Percentiles rank a stretch among this genome's conserved stretches.
phyloP scores from a whole-genome alignment of 2,797 vertebrate genomes.

The Gymnothorax javanicus region DNA sequence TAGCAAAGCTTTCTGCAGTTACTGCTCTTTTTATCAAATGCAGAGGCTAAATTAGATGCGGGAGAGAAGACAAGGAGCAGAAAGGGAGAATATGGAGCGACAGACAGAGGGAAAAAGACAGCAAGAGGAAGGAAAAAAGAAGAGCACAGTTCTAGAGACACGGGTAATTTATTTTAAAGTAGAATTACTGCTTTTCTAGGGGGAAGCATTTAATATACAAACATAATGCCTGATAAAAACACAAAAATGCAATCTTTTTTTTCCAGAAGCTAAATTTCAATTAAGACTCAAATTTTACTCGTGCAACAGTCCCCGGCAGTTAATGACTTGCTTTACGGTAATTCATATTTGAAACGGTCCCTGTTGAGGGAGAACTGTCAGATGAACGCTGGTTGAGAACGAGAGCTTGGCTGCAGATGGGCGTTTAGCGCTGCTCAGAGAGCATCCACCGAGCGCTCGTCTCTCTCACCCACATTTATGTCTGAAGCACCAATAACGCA shows the following conservation, averaged over 20 bases:
- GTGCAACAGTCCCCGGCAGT: conserved; percentile 22
- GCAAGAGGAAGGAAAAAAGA: not conserved
- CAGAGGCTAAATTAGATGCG: not conserved
- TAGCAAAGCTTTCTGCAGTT: not conserved
- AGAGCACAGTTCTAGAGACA: conserved; percentile 19
- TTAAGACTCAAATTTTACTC: conserved; percentile 30
- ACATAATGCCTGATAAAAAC: conserved; percentile 32
- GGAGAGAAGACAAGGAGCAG: not conserved
- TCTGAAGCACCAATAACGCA: not conserved
- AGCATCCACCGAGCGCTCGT: not conserved
- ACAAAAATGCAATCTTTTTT: conserved; percentile 18
- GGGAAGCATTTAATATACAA: conserved; percentile 38
- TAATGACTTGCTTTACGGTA: conserved; percentile 28
- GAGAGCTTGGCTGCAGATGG: not conserved
- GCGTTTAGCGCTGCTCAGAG: not conserved
- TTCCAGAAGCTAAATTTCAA: conserved; percentile 38
- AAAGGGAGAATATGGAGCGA: not conserved
- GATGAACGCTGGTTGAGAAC: conserved; percentile 3
- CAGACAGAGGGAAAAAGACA: not conserved
- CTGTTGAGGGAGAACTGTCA: conserved; percentile 12
- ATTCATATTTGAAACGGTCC: conserved; percentile 28
- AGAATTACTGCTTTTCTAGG: conserved; percentile 31
- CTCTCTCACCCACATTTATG: not conserved
- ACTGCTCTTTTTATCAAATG: not conserved
- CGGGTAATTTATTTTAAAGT: conserved; percentile 28